Base-by-base conservation (phyloP, 2,113 vertebrate genomes). In the Cheirogaleus medius region DNA sequence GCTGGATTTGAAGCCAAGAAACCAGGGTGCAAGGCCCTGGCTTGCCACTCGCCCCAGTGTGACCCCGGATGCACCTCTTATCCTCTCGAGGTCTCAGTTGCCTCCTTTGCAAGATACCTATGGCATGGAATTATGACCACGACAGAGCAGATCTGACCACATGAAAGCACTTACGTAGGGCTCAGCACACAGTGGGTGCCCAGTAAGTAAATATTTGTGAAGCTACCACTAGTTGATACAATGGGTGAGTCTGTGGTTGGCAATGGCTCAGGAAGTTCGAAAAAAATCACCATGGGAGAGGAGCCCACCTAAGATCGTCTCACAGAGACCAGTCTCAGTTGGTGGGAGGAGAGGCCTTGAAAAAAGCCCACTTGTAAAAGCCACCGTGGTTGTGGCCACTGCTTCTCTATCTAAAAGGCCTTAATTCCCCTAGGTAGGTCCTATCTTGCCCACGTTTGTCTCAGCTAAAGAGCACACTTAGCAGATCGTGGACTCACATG, bases 381-480 rank as follows among this genome's bases (percentile, higher is more conserved):
- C 1, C 11, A 14, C 0, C 4, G 2, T 6, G 10, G 37, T 34
- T 14, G 8, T 2, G 60, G 29, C 29, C 1, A 4, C 15, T 42
- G 6, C n/a, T 39, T 68, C 21, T 13, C 6, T 44, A 14, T 25
- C 37, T 27, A 3, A 8, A 39, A 83, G 52, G 39, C 20, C 18
- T 49, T 3, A 73, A 37, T 29, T 39, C 47, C 42, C 13, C 42
- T 37, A 5, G 1, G 6, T 39, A 52, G 64, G 29, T 25, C 56
- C 49, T 32, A 3, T 10, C 18, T 68, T 13, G 56, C 81, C 37
- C 74, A 49, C 4, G 1, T 23, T 42, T 56, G 29, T 73, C 12
- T 88, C 56, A 44, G 15, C 68, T 15, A 6, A 27, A 54, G 25
- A 56, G 25, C 27, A 27, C 11, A 2, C 2, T n/a, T 8, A 37